Base-by-base conservation (phyloP, 92 coral and sea anemone species). In the Phymanthus crucifer region DNA sequence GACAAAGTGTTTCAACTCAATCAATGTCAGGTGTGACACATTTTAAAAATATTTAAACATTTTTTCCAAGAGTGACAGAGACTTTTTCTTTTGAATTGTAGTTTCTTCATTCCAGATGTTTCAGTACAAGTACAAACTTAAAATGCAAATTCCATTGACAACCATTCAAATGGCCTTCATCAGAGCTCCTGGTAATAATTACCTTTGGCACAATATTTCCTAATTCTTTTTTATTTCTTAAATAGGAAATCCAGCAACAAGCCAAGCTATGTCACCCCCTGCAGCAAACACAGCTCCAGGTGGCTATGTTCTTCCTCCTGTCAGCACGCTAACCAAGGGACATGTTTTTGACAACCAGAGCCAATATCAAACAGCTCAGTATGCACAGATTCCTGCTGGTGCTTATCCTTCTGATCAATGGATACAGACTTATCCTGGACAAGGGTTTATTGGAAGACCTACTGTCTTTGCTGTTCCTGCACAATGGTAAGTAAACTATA, bases 391-490 rank as follows among this genome's bases (percentile, higher is more conserved):
- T 32, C 97, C 95, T 18, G 71, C 98, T 26, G 89, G 94, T 31
- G 85, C 92, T 54, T 84, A 84, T 61, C 89, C 97, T 36, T 76
- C 92, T 10, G 99, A 93, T 26, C 98, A 95, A 85, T 93, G 98
- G 98, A 87, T 93, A 64, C 91, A 94, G 0, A 84, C 90, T 27
- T 94, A 92, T n/a, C 92, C 98, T 1, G 91, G 90, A 43, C 95
- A 91, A 50, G 94, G 97, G 34, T 91, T 95, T 77, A 94, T 94
- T 64, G 99, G 99, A 32, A 83, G 99, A 66, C 99, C 99, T 11
- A 88, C 97, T 26, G 97, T 92, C 34, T 92, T 92, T 80, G 86
- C 86, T 82, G 92, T 92, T 19, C 91, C 97, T 4, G 93, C 97
- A 52, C 92, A 90, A 84, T 92, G 93, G 93, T 89, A 83, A 71